Evolutionary conservation across 2,888 invertebrate species (phyloP).

Genomic region (Reticulitermes lucifugus): DNA sequence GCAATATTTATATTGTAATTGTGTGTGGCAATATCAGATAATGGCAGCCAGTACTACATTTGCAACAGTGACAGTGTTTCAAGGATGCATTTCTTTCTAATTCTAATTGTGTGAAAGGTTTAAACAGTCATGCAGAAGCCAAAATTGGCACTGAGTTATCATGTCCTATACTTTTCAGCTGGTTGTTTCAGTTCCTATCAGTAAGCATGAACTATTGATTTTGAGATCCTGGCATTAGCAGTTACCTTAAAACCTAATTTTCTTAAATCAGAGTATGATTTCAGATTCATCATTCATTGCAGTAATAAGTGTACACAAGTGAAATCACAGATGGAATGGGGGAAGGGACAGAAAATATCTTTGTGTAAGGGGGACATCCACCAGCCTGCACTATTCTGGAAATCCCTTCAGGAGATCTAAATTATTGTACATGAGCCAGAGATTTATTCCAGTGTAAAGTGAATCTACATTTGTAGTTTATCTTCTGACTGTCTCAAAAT

Average conservation of each 20-base stretch:
- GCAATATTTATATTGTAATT: constrained; percentile 5
- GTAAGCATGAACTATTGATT: background rate
- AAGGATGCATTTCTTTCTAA: background rate
- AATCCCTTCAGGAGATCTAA: no score
- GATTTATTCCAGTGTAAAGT: no score
- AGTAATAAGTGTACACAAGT: background rate
- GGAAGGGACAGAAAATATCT: background rate
- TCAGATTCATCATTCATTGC: background rate
- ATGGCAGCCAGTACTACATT: background rate
- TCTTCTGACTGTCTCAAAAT: no score
- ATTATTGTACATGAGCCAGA: no score
- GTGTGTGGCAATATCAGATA: background rate
- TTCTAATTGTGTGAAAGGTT: background rate
- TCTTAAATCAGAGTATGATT: background rate
- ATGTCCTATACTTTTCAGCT: background rate
- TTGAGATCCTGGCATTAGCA: background rate
- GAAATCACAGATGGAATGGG: background rate
- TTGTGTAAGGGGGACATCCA: no score
- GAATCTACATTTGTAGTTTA: no score
- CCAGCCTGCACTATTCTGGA: no score
- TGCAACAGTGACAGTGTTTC: background rate
- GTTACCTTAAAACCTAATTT: background rate
- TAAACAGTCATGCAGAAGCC: background rate
- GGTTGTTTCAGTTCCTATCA: background rate
- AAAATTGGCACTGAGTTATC: background rate